phyloP scores from a whole-genome alignment of 2,888 invertebrate species.

The Cryptus viduatorius region DNA sequence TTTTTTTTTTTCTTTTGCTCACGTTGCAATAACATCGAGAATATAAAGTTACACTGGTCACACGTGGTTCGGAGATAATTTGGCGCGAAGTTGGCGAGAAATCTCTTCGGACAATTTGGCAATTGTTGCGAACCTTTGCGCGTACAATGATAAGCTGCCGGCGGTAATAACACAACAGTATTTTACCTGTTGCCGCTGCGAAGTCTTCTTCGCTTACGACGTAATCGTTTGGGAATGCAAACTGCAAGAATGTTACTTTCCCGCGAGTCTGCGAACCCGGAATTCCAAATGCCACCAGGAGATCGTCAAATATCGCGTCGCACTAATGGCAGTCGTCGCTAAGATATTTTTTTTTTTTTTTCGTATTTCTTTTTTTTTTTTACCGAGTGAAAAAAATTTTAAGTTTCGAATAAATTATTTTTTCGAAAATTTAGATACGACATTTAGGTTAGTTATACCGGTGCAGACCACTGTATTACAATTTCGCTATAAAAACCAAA shows the following conservation, averaged over 20 bases:
- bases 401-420: no score
- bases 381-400: not conserved
- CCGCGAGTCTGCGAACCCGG: conserved; percentile 59
- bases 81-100: not conserved
- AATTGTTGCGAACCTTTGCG: conserved; percentile 25
- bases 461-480: not conserved
- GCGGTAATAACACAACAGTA: conserved; percentile 33
- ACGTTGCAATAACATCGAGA: conserved; percentile 10
- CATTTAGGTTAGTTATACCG: not conserved
- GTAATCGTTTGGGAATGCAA: conserved; percentile 61
- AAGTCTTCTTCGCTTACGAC: conserved; percentile 49
- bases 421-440: not conserved
- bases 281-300: conserved; percentile 48
- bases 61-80: not conserved
- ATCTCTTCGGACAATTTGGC: conserved; percentile 17
- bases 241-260: conserved; percentile 59
- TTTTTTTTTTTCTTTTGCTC: conserved; percentile 10
- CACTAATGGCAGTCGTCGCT: conserved; percentile 9
- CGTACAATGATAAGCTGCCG: conserved; percentile 18
- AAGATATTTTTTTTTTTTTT: not conserved
- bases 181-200: conserved; percentile 11
- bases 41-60: not conserved
- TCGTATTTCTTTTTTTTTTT: not conserved
- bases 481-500: conserved; percentile 16
- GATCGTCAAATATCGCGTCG: conserved; percentile 31